Evolutionary conservation across 2,113 vertebrate genomes (phyloP).

Genomic region (Sula dactylatra): DNA sequence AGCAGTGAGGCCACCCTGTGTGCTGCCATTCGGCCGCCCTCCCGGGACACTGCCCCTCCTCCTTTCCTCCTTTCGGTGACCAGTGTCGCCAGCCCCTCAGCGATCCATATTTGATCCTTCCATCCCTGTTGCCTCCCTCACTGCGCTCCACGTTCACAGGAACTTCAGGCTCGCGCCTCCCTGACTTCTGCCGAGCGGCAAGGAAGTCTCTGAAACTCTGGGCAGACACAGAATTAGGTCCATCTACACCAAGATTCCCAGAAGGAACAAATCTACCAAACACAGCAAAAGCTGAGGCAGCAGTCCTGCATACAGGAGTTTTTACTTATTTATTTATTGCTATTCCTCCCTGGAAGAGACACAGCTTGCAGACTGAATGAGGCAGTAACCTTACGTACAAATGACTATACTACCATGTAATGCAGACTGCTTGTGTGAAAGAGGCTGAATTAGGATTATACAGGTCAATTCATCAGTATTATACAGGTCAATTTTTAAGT

Average conservation of each 20-base stretch:
- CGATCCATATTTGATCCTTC: fast-evolving
- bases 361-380: background rate
- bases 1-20: fast-evolving
- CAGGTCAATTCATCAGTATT: background rate
- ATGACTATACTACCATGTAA: background rate
- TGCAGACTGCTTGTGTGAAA: background rate
- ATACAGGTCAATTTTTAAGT: background rate
- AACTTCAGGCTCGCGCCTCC: fast-evolving
- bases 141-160: fast-evolving
- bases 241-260: background rate
- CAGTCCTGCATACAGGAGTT: background rate
- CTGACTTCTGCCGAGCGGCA: background rate
- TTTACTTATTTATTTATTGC: background rate
- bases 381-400: background rate
- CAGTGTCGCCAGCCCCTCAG: background rate
- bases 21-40: background rate
- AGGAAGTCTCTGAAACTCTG: background rate
- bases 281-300: background rate
- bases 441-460: background rate
- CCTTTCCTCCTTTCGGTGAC: background rate
- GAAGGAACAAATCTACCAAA: background rate
- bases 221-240: background rate
- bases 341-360: background rate
- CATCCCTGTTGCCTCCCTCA: background rate
- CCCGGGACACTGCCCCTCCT: background rate